These are phyloP conservation scores for Dorcus parallelipipedus DNA, from an alignment of 2,888 invertebrate species.

Conservation along the genomic window DNA sequence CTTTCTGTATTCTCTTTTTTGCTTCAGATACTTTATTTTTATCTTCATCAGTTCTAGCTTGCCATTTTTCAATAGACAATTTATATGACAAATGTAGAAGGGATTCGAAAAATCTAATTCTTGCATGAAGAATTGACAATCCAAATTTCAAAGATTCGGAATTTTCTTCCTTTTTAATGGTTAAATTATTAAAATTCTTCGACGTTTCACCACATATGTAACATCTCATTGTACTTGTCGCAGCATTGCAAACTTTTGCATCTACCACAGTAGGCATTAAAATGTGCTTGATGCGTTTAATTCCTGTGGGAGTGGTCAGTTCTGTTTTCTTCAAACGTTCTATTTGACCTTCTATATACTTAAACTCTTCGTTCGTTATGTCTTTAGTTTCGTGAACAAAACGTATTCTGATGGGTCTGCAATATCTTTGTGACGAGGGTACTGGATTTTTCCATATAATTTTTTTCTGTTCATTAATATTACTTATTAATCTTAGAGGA, in stretches of 20 bases:
- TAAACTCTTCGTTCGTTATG: slow-evolving; percentile 22
- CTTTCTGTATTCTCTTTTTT: no score
- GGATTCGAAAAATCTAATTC: no score
- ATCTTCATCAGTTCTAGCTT: no score
- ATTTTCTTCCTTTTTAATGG: slow-evolving; percentile 3
- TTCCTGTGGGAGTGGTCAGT: background rate
- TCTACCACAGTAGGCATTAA: slow-evolving; percentile 17
- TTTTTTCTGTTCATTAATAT: slow-evolving; percentile 10
- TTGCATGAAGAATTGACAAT: no score
- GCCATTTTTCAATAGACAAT: no score
- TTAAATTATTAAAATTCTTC: no score
- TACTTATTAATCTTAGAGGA: slow-evolving; percentile 3
- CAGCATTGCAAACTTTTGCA: slow-evolving; percentile 24
- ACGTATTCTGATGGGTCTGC: slow-evolving; percentile 26
- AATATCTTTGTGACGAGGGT: slow-evolving; percentile 31
- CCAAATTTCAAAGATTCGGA: no score
- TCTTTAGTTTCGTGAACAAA: slow-evolving; percentile 24
- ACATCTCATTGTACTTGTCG: slow-evolving; percentile 20
- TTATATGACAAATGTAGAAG: no score
- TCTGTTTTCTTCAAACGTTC: slow-evolving; percentile 2
- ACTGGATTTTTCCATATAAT: slow-evolving; percentile 33
- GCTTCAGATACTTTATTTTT: no score
- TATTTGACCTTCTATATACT: no score
- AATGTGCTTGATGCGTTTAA: slow-evolving; percentile 7
- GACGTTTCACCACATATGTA: slow-evolving; percentile 19